Percentiles rank a stretch among this genome's conserved stretches.
phyloP scores from a whole-genome alignment of 2,797 vertebrate genomes.

The Scomberomorus guttatus region DNA sequence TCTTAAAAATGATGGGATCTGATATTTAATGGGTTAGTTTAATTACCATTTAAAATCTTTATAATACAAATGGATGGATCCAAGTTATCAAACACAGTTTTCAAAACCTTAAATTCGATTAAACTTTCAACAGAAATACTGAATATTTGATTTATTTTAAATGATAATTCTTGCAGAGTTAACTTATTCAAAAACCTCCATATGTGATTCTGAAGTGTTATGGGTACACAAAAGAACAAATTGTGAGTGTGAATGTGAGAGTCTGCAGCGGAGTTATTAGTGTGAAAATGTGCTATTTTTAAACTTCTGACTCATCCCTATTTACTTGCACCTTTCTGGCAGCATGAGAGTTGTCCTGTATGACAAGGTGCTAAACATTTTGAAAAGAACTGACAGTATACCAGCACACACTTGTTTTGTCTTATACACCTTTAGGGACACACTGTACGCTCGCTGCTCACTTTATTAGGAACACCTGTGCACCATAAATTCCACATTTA shows the following conservation, averaged over 20 bases:
- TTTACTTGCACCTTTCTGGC: slow-evolving; percentile 48
- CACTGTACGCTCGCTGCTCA: no score
- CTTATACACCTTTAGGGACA: background rate
- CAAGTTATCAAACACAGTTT: background rate
- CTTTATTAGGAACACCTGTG: no score
- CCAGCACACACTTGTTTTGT: slow-evolving; percentile 27
- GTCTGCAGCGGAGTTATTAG: slow-evolving; percentile 58
- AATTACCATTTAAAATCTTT: background rate
- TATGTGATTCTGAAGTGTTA: slow-evolving; percentile 50
- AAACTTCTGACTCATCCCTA: slow-evolving; percentile 70
- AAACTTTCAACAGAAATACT: background rate
- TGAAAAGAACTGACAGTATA: slow-evolving; percentile 35
- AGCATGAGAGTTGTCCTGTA: slow-evolving; percentile 35
- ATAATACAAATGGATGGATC: background rate
- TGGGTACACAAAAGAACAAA: slow-evolving; percentile 50
- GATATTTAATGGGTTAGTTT: slow-evolving; percentile 21
- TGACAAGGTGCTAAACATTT: slow-evolving; percentile 57
- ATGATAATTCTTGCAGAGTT: slow-evolving; percentile 24
- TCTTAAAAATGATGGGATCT: slow-evolving; percentile 16
- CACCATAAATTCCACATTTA: no score
- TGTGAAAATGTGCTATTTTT: slow-evolving; percentile 71
- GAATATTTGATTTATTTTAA: background rate
- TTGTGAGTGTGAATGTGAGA: slow-evolving; percentile 59
- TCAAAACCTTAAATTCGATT: background rate
- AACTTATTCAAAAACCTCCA: slow-evolving; percentile 42